A percentile compares a stretch with the other conserved stretches of the same genome.
phyloP scores from a whole-genome alignment of 2,113 vertebrate genomes.

The Heterocephalus glaber region DNA sequence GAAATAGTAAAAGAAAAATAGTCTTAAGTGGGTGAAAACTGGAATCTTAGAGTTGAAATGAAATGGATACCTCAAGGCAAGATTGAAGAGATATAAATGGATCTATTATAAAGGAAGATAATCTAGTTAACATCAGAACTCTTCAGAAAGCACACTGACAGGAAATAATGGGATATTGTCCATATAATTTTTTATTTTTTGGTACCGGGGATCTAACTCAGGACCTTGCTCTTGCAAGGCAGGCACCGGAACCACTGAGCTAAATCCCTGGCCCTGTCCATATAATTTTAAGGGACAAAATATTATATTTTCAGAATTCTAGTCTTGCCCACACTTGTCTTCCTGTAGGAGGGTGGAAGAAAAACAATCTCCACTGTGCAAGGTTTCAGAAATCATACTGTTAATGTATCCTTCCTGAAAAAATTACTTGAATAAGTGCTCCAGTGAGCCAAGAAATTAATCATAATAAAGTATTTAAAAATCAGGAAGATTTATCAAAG shows the following conservation, averaged over 20 bases:
- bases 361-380: not conserved
- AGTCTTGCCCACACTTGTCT: not conserved
- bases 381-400: not conserved
- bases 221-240: no score
- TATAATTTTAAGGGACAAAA: not conserved
- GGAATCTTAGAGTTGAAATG: not conserved
- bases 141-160: not conserved
- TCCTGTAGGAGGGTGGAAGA: not conserved
- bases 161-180: not conserved
- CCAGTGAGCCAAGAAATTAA: slow-evolving; percentile 77
- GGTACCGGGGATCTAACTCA: no score
- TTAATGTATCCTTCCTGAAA: slow-evolving; percentile 43
- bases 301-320: not conserved
- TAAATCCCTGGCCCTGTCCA: no score
- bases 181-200: not conserved
- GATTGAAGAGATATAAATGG: not conserved
- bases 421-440: slow-evolving; percentile 66
- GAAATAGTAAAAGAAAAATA: slow-evolving; percentile 43
- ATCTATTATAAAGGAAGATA: not conserved
- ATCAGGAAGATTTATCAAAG: slow-evolving; percentile 70
- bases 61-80: not conserved
- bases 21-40: not conserved
- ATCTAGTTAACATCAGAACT: not conserved
- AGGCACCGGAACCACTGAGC: no score
- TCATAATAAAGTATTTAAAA: slow-evolving; percentile 75